These are phyloP conservation scores for Epiblema foenella DNA, from an alignment of 2,888 invertebrate species.

Conservation along the genomic window DNA sequence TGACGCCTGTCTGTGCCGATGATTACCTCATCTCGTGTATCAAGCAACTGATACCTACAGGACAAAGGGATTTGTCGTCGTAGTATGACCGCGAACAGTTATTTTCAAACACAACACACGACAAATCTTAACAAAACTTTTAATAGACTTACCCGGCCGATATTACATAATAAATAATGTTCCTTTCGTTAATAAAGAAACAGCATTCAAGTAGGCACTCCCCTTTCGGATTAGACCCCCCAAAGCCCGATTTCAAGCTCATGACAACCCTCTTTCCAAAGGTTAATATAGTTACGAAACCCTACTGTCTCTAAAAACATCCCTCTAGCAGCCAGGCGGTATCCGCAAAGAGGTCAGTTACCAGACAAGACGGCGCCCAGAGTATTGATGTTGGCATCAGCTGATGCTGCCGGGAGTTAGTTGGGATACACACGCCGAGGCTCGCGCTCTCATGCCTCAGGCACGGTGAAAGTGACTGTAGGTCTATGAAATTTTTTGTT, in stretches of 20 bases:
- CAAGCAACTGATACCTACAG: background rate
- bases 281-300: background rate
- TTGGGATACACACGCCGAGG: constrained; percentile 58
- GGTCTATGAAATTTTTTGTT: background rate
- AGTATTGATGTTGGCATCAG: constrained; percentile 76
- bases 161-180: too few species aligned
- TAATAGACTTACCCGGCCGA: too few species aligned
- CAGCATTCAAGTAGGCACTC: too few species aligned
- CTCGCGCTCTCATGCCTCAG: constrained; percentile 54
- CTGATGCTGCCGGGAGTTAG: constrained; percentile 75
- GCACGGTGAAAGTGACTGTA: constrained; percentile 11
- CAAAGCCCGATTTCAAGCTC: background rate
- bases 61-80: background rate
- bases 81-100: background rate
- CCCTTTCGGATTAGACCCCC: too few species aligned
- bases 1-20: constrained; percentile 40
- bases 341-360: constrained; percentile 67
- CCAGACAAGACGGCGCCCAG: constrained; percentile 77
- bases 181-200: too few species aligned
- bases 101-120: too few species aligned
- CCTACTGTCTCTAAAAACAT: constrained; percentile 39
- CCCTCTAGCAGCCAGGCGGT: constrained; percentile 57
- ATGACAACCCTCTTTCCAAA: background rate
- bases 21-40: constrained; percentile 11
- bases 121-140: too few species aligned